These are phyloP conservation scores for Cebus imitator DNA, from an alignment of 2,113 vertebrate genomes.

Conservation along the genomic window DNA sequence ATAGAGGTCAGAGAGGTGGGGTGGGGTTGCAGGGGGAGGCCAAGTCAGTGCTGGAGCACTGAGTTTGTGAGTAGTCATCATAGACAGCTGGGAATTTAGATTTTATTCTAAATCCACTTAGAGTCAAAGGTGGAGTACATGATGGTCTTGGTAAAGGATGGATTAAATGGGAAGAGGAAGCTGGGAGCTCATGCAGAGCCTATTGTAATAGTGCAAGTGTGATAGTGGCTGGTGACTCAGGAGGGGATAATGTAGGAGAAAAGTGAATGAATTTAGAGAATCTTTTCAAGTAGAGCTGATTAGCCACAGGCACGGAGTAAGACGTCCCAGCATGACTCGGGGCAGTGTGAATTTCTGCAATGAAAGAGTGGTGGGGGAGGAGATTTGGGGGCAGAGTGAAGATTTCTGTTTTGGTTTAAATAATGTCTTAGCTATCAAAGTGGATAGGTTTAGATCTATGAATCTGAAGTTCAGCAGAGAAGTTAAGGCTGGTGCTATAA, in stretches of 20 bases:
- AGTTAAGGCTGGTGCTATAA: not conserved
- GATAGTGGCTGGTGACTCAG: not conserved
- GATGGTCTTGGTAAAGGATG: not conserved
- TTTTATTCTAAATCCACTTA: not conserved
- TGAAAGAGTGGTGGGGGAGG: not conserved
- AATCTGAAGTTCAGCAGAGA: not conserved
- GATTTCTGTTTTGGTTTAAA: not conserved
- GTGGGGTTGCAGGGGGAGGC: not conserved
- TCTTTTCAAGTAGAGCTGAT: not conserved
- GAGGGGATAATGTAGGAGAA: not conserved
- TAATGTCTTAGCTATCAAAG: not conserved
- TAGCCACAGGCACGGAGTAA: not conserved
- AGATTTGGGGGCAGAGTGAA: not conserved
- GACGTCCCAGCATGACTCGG: not conserved
- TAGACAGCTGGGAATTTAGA: not conserved
- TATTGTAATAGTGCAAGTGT: not conserved
- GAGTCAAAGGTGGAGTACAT: not conserved
- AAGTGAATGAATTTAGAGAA: not conserved
- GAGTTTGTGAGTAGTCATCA: not conserved
- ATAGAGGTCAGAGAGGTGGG: not conserved
- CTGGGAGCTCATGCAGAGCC: not conserved
- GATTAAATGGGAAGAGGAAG: not conserved
- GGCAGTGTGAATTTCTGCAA: not conserved
- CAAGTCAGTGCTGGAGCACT: not conserved
- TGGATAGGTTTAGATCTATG: not conserved